A percentile compares a stretch with the other conserved stretches of the same genome.
Evolutionary conservation across 2,888 invertebrate genomes (phyloP).

Genomic region (Caenorhabditis plicata): DNA sequence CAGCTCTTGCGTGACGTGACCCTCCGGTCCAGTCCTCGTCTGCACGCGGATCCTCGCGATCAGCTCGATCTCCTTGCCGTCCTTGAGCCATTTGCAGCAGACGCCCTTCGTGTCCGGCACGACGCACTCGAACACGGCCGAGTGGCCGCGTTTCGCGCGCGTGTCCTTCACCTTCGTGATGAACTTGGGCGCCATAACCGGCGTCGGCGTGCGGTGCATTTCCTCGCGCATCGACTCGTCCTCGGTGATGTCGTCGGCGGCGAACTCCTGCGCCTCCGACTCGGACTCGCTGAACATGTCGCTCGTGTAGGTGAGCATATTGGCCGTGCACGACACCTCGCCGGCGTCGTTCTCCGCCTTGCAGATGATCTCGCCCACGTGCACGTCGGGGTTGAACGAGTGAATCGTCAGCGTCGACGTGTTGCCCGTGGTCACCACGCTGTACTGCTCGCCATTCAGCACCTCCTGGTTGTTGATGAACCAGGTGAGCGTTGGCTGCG

Average conservation of each 20-base stretch:
- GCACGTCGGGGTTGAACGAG: slow-evolving; percentile 59
- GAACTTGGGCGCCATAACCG: slow-evolving; percentile 65
- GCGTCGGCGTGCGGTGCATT: slow-evolving; percentile 61
- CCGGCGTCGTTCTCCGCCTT: slow-evolving; percentile 67
- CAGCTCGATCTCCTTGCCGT: slow-evolving; percentile 64
- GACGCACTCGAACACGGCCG: slow-evolving; percentile 66
- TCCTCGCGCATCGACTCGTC: slow-evolving; percentile 57
- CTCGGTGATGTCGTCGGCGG: slow-evolving; percentile 45
- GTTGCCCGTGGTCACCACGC: slow-evolving; percentile 77
- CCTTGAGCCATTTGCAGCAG: slow-evolving; percentile 64
- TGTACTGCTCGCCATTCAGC: slow-evolving; percentile 73
- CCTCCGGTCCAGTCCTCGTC: slow-evolving; percentile 49
- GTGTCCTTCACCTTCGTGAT: slow-evolving; percentile 65
- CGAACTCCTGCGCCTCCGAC: slow-evolving; percentile 56
- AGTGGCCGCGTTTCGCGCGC: slow-evolving; percentile 58
- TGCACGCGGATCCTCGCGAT: slow-evolving; percentile 65
- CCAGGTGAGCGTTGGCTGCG: slow-evolving; percentile 68
- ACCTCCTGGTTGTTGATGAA: slow-evolving; percentile 77
- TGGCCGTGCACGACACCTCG: slow-evolving; percentile 65
- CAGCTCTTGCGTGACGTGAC: slow-evolving; percentile 49
- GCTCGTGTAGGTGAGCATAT: slow-evolving; percentile 63
- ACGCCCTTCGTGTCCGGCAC: slow-evolving; percentile 66
- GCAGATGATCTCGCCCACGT: slow-evolving; percentile 66
- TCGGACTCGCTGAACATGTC: slow-evolving; percentile 64
- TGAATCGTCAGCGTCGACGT: slow-evolving; percentile 79